A percentile compares a stretch with the other conserved stretches of the same genome.
Evolutionary conservation across 2,888 invertebrate species (phyloP).

Genomic region (Perizoma flavofasciatum): DNA sequence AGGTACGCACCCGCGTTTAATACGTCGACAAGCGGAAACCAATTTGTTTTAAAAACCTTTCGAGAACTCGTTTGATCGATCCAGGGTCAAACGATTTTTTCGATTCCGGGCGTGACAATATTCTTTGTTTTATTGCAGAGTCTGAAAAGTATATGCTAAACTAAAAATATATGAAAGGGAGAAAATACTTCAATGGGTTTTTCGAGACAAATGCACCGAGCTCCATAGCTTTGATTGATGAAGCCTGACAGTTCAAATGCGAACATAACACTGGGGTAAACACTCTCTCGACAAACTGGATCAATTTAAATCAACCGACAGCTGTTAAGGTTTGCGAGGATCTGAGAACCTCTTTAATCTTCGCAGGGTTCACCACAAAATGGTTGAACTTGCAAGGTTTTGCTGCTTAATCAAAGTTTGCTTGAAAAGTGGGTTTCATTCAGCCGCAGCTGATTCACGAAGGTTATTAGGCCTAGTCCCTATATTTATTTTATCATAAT

Average conservation of each 20-base stretch:
- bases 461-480: conserved; percentile 8
- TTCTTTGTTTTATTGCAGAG: conserved; percentile 1
- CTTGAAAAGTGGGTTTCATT: conserved; percentile 31
- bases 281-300: conserved; percentile 7
- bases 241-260: background rate
- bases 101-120: conserved; percentile 2
- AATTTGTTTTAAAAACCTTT: conserved; percentile 46
- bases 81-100: conserved; percentile 15
- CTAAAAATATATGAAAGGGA: no score
- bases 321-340: conserved; percentile 24
- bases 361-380: conserved; percentile 46
- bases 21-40: conserved; percentile 40
- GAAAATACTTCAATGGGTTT: background rate
- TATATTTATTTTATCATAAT: conserved; percentile 6
- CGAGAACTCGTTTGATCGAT: conserved; percentile 17
- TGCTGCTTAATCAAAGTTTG: conserved; percentile 47
- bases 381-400: conserved; percentile 41
- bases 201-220: background rate
- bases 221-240: background rate
- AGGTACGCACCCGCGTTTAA: conserved; percentile 31
- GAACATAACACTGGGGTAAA: background rate
- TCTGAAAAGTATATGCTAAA: no score
- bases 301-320: conserved; percentile 23
- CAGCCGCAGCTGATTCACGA: conserved; percentile 23
- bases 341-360: conserved; percentile 42